Conservation (phyloP, 92 coral and sea anemone genomes). For the Actinostola sp. region DNA sequence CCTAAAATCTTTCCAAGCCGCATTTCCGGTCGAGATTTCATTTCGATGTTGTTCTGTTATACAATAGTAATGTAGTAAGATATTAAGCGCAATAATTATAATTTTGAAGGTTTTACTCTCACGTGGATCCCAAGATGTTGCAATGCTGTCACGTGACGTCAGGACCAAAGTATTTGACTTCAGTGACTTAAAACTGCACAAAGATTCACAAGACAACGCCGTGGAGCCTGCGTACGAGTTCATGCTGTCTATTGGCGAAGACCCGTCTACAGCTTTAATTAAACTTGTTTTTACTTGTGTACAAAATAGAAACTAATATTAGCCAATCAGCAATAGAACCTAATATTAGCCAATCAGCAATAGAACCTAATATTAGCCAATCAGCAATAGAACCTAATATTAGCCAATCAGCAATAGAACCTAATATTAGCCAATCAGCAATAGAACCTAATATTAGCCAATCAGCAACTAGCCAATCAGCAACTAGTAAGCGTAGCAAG, state of each 20-base stretch:
- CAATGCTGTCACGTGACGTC: conserved; percentile 62
- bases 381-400: too few relatives aligned
- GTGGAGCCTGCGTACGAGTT: not conserved
- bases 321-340: not conserved
- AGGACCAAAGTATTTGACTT: conserved; percentile 81
- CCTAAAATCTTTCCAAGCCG: not conserved
- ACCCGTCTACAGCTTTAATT: conserved; percentile 1
- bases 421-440: too few relatives aligned
- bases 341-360: conserved; percentile 14
- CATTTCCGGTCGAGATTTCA: not conserved
- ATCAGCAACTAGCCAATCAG: too few relatives aligned
- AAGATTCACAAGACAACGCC: conserved; percentile 1
- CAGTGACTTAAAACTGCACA: conserved; percentile 4
- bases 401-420: too few relatives aligned
- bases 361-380: too few relatives aligned
- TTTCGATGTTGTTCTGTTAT: not conserved
- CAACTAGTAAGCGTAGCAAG: too few relatives aligned
- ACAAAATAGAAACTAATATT: not conserved
- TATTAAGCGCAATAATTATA: not conserved
- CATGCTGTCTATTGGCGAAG: conserved; percentile 17
- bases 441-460: too few relatives aligned
- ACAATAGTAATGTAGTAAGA: not conserved
- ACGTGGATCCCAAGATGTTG: conserved; percentile 48
- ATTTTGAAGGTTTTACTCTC: conserved; percentile 50
- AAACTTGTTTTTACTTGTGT: not conserved